Base-by-base conservation (phyloP, 2,113 vertebrate genomes). In the Lamprologus sp. region DNA sequence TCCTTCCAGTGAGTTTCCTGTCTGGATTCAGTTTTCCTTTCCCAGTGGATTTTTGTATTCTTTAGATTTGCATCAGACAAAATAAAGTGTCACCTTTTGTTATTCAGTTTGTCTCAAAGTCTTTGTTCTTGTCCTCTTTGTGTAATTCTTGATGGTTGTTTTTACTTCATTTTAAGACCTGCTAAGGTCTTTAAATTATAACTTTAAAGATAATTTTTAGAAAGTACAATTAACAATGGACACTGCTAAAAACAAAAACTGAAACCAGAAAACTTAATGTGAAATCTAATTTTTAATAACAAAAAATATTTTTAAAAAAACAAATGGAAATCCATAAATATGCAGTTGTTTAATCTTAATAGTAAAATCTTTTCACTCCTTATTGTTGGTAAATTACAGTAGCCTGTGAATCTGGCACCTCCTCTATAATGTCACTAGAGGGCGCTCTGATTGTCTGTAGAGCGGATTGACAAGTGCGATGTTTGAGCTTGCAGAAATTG, bases 91-190 rank as follows among this genome's bases (percentile, higher is more conserved):
- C 60, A 68, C 60, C 19, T 68, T 68, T 37, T 68, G 60, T 65
- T 65, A 65, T 65, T 37, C 10, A 65, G 33, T 65, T 37, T 65
- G 60, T 65, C 60, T 65, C 60, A 37, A 13, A 65, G 33, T 65
- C 60, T 65, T 35, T 37, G 31, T 37, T 65, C 31, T 5, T 35
- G 4, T 65, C 63, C 33, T 68, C 19, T 37, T 68, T 68, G 33
- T 68, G 33, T 33, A 5, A 37, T 68, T 68, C 33, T 40, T 68
- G 19, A 65, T 21, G 11, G 11, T 21, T 68, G 19, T 68, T 21
- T 68, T 68, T 68, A 68, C 63, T 68, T 68, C 4, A 68, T 68
- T 68, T 40, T 68, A 68, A 68, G 63, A 21, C 63, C 63, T 68
- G 19, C 33, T 21, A 21, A 13, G 33, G 33, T 65, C 33, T 65